Percentiles rank a stretch among this genome's conserved stretches.
Conservation (phyloP, 2,888 invertebrate genomes). For the Siphlonurus alternatus region DNA sequence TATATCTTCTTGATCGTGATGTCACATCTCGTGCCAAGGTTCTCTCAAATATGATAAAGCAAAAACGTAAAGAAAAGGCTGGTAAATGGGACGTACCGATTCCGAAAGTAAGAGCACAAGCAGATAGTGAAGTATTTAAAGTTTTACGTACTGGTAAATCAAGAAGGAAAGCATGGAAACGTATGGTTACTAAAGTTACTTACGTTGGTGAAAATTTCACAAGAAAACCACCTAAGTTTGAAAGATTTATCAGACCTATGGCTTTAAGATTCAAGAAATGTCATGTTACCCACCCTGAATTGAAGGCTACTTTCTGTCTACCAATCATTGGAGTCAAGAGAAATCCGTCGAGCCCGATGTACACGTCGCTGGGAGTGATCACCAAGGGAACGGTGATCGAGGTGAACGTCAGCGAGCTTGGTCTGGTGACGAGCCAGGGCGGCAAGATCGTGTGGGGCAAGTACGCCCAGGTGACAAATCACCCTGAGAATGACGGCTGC, state of each 20-base stretch:
- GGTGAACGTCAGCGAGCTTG: conserved; percentile 95
- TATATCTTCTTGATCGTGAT: conserved; percentile 94
- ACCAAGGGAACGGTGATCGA: conserved; percentile 97
- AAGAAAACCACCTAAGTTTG: conserved; percentile 97
- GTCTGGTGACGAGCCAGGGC: conserved; percentile 88
- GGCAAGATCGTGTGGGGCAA: conserved; percentile 99
- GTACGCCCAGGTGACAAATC: conserved; percentile 98
- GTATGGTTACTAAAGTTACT: conserved; percentile 98
- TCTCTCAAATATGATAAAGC: conserved; percentile 97
- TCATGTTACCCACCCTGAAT: conserved; percentile 97
- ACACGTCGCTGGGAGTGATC: conserved; percentile 91
- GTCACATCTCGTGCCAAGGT: conserved; percentile 88
- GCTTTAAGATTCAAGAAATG: conserved; percentile 90
- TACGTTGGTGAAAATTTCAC: conserved; percentile 98
- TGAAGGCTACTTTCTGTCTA: conserved; percentile 93
- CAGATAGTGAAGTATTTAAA: conserved; percentile 93
- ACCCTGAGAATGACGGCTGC: conserved; percentile 99
- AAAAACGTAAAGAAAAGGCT: conserved; percentile 98
- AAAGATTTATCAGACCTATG: conserved; percentile 97
- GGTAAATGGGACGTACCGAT: conserved; percentile 99
- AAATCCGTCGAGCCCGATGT: conserved; percentile 95
- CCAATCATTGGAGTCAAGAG: conserved; percentile 99
- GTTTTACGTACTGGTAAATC: conserved; percentile 83
- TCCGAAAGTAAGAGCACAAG: conserved; percentile 93
- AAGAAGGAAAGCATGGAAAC: conserved; percentile 92